Evolutionary conservation across 2,797 vertebrate species (phyloP), one percentile per base, ranked within the genome.

Genomic region (Oreortyx pictus): DNA sequence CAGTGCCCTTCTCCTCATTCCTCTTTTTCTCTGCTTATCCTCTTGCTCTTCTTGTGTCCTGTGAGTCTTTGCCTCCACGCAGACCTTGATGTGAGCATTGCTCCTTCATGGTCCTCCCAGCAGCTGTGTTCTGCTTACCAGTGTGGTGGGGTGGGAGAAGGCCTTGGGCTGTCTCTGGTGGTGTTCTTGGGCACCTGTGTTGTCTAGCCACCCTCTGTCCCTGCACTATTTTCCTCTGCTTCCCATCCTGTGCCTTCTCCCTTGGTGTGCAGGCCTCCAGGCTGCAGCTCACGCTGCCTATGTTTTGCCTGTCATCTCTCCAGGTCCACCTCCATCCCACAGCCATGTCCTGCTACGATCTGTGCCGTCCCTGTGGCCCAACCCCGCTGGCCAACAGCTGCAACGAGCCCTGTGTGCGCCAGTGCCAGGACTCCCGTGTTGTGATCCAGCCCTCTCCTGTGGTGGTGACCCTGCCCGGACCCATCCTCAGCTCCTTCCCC

Each of bases 401-500:
- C 85, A 86, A 86, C 33, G 73, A 77, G 73, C 37, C 72, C 68
- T 82, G 67, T 4, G 16, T 67, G 43, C 37, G 77, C 23, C 66
- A 82, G 68, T 82, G 80, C 68, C 72, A 67, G 72, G 82, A 85
- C 82, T 85, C 82, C 46, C 35, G 71, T 0, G 72, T 67, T 9
- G 11, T 83, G 2, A 83, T 82, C 16, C 6, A 71, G 9, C 76
- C 43, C n/a, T 91, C 89, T 0, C 94, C 94, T 0, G 93, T 95
- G 25, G 91, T 93, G 70, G 91, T 95, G n/a, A 93, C 93, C 4
- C 87, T 95, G 61, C 94, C 94, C 0, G 95, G 95, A 0, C 92
- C 95, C 6, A 95, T 95, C 74, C 93, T 95, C 57, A 96, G 94
- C 91, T 94, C 89, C 82, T 95, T 92, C 76, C 94, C 93, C 0